A percentile compares a stretch with the other conserved stretches of the same genome.
Evolutionary conservation across 2,113 vertebrate genomes (phyloP).

Genomic region (Chinchilla lanigera): DNA sequence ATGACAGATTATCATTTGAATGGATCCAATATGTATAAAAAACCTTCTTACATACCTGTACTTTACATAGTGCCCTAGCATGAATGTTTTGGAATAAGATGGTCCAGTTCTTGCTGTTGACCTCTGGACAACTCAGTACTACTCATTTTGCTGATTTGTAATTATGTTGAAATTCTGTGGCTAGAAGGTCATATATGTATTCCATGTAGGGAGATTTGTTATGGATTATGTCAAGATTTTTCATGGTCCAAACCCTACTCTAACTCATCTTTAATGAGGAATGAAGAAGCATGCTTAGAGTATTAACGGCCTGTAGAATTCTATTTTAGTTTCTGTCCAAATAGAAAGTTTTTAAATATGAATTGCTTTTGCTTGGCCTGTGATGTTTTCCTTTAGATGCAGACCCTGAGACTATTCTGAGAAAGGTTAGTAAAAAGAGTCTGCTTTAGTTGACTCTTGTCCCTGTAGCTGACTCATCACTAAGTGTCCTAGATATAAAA

Average conservation of each 20-base stretch:
- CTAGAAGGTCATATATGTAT: background rate
- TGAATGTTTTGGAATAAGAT: slow-evolving; percentile 2
- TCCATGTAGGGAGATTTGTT: background rate
- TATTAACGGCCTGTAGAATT: background rate
- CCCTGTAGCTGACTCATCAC: background rate
- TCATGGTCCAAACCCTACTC: background rate
- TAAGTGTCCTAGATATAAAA: background rate
- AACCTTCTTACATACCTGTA: background rate
- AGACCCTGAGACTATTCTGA: background rate
- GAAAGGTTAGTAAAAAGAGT: background rate
- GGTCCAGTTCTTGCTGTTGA: background rate
- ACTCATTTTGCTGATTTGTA: slow-evolving; percentile 15
- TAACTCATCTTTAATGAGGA: background rate
- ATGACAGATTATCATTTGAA: background rate
- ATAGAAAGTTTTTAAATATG: background rate
- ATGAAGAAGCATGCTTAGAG: background rate
- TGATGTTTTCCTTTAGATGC: background rate
- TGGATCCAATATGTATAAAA: background rate
- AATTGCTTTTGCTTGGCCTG: background rate
- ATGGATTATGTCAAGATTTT: slow-evolving; percentile 18
- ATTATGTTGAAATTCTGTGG: slow-evolving; percentile 10
- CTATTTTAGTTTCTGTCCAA: background rate
- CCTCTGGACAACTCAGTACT: background rate
- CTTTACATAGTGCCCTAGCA: background rate
- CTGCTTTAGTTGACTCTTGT: background rate